phyloP scores from a whole-genome alignment of 2,113 vertebrate species.

The Malurus alboscapulatus region DNA sequence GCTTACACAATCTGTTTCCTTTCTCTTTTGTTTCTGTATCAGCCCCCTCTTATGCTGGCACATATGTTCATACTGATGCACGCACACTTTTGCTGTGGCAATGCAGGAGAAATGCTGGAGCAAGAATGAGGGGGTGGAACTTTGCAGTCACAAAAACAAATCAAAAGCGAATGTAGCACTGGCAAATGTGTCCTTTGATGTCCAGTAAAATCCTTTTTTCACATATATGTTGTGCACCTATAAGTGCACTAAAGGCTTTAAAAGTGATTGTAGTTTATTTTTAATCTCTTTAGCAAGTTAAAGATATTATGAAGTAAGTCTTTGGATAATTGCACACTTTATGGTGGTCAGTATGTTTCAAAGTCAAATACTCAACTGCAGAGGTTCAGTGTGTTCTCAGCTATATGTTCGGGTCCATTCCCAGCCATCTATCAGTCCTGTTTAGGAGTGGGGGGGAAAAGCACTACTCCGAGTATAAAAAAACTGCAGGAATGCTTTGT shows the following conservation, averaged over 20 bases:
- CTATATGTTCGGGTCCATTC: not conserved
- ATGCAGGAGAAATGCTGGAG: not conserved
- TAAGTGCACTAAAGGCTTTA: not conserved
- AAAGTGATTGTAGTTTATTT: not conserved
- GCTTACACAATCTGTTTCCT: not conserved
- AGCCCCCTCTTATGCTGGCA: not conserved
- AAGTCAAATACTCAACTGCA: not conserved
- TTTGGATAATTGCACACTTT: not conserved
- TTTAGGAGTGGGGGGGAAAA: not conserved
- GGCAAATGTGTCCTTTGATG: not conserved
- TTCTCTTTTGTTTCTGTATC: not conserved
- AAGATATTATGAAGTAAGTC: not conserved
- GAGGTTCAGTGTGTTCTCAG: not conserved
- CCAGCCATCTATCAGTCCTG: not conserved
- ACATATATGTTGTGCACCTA: not conserved
- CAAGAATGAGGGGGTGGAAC: not conserved
- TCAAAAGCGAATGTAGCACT: not conserved
- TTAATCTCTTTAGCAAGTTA: not conserved
- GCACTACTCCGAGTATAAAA: not conserved
- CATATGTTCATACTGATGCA: not conserved
- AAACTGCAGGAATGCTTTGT: not conserved
- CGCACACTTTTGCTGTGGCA: fast-evolving
- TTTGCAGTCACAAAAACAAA: not conserved
- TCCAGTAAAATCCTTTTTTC: not conserved
- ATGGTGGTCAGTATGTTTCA: not conserved